phyloP scores from a whole-genome alignment of 2,113 vertebrate genomes.

The Gambusia affinis region DNA sequence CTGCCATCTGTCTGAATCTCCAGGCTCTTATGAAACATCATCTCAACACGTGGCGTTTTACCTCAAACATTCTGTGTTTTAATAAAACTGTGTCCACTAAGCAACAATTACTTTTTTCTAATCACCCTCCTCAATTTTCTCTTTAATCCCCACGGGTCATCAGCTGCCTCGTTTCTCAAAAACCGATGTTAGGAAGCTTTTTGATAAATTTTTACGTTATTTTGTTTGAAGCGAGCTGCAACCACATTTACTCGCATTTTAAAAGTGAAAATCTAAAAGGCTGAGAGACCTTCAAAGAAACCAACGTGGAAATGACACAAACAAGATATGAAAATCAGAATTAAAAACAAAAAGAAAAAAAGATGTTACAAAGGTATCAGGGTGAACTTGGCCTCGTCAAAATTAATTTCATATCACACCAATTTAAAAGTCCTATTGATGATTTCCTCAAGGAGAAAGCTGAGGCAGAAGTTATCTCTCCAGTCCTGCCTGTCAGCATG shows the following conservation, averaged over 20 bases:
- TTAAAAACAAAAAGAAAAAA: neutral
- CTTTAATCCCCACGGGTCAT: too few relatives aligned
- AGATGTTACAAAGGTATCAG: too few relatives aligned
- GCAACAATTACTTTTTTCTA: too few relatives aligned
- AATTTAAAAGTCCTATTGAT: slow-evolving; percentile 3
- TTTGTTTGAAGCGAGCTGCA: neutral
- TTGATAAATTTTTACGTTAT: neutral
- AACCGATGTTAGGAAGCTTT: too few relatives aligned
- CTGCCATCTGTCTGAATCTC: slow-evolving; percentile 5
- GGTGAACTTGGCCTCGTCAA: neutral
- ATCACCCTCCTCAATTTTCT: too few relatives aligned
- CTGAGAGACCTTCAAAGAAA: slow-evolving; percentile 20
- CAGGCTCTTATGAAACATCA: slow-evolving; percentile 15
- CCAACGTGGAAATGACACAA: neutral
- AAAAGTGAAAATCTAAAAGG: slow-evolving; percentile 30
- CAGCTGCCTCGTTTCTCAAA: neutral
- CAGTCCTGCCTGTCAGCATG: neutral
- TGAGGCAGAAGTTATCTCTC: neutral
- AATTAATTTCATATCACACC: neutral
- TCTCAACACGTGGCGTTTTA: slow-evolving; percentile 6
- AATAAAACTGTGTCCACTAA: too few relatives aligned
- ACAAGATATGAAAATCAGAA: neutral
- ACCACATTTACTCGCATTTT: slow-evolving; percentile 10
- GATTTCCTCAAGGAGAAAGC: neutral
- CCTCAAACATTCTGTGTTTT: neutral